Evolutionary conservation across 2,113 vertebrate genomes (phyloP).

Genomic region (Ammodytes marinus): DNA sequence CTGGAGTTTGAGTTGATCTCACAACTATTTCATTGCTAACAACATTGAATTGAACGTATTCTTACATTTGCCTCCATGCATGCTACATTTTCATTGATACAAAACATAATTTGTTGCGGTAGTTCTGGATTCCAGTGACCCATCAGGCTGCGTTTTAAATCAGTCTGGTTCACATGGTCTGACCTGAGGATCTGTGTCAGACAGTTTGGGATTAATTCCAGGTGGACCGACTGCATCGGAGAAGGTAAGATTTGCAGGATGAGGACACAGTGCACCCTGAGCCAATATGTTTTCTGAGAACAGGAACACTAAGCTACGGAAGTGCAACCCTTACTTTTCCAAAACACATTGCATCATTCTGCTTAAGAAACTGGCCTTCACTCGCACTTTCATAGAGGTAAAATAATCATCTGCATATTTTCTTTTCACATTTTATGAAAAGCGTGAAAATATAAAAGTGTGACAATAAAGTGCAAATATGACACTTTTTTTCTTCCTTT

Average conservation of each 20-base stretch:
- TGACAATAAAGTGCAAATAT: neutral
- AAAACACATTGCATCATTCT: neutral
- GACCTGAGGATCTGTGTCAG: neutral
- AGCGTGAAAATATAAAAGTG: neutral
- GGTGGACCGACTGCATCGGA: neutral
- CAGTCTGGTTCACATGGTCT: neutral
- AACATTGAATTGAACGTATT: neutral
- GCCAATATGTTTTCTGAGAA: neutral
- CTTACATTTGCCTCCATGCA: neutral
- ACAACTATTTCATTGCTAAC: neutral
- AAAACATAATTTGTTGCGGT: neutral
- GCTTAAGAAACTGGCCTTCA: neutral
- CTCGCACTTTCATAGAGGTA: neutral
- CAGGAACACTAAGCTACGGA: neutral
- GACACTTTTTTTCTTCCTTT: constrained; percentile 7
- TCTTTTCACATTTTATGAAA: neutral
- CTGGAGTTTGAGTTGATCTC: neutral
- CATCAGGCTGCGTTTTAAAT: neutral
- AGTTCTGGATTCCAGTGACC: neutral
- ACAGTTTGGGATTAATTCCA: constrained; percentile 1
- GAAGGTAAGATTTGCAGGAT: neutral
- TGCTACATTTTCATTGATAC: neutral
- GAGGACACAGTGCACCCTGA: constrained; percentile 4
- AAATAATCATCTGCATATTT: neutral
- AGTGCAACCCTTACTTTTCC: neutral